A percentile compares a stretch with the other conserved stretches of the same genome.
These are phyloP conservation scores for Idris sp. DNA, from an alignment of 1,140 invertebrate species.

Conservation along the genomic window DNA sequence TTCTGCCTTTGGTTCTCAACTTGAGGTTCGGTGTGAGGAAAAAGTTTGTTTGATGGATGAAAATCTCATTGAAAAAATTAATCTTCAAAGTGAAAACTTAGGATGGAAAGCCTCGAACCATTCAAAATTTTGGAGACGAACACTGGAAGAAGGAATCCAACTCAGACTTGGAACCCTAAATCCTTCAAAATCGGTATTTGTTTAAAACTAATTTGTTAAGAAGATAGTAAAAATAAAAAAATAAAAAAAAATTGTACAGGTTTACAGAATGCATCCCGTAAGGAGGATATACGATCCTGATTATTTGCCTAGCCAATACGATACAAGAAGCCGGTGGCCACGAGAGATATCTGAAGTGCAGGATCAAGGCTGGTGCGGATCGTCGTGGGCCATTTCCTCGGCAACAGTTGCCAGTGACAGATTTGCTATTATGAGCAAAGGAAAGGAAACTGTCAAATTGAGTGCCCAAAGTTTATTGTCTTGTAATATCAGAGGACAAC, in stretches of 20 bases:
- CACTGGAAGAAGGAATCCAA: constrained; percentile 87
- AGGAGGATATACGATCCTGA: constrained; percentile 80
- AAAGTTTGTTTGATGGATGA: constrained; percentile 86
- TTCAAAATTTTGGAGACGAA: constrained; percentile 89
- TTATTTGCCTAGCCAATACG: constrained; percentile 84
- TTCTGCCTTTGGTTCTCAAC: constrained; percentile 70
- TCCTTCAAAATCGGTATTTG: constrained; percentile 78
- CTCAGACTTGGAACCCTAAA: constrained; percentile 85
- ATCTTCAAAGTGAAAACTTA: constrained; percentile 76
- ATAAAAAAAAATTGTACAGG: constrained; percentile 75
- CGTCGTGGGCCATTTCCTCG: constrained; percentile 95
- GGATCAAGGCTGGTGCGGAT: constrained; percentile 95
- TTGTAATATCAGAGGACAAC: constrained; percentile 87
- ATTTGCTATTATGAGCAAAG: constrained; percentile 89
- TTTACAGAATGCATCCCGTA: constrained; percentile 85
- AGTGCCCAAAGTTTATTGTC: constrained; percentile 92
- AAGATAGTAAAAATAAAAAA: too few species aligned
- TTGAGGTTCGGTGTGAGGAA: constrained; percentile 83
- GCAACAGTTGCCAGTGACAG: constrained; percentile 88
- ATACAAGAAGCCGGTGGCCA: constrained; percentile 86
- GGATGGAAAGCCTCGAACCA: constrained; percentile 91
- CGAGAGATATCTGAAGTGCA: constrained; percentile 83
- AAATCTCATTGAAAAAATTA: constrained; percentile 83
- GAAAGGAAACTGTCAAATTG: constrained; percentile 83
- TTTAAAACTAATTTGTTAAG: background rate